phyloP scores from a whole-genome alignment of 2,797 vertebrate genomes.

The Halcyon smyrnensis region DNA sequence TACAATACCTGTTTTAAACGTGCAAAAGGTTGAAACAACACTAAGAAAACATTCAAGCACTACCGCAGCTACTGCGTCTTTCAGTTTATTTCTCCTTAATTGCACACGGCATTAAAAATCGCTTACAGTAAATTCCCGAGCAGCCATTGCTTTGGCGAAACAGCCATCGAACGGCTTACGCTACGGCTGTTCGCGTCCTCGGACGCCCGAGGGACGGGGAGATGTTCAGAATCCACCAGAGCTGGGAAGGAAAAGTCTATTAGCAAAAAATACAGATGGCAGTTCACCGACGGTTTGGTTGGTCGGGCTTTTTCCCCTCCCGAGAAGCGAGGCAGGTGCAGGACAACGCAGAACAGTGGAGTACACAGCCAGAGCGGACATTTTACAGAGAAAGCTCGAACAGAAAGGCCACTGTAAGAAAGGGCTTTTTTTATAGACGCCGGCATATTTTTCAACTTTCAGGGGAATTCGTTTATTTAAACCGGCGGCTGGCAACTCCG shows the following conservation, averaged over 20 bases:
- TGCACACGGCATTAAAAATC: not conserved
- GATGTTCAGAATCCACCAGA: not conserved
- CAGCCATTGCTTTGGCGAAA: slow-evolving; percentile 68
- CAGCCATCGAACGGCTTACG: not conserved
- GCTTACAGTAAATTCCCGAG: slow-evolving; percentile 79
- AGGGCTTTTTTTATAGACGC: not conserved
- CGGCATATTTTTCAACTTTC: not conserved
- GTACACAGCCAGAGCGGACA: not conserved
- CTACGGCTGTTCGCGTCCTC: not conserved
- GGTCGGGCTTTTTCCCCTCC: accelerated
- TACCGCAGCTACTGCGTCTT: not conserved
- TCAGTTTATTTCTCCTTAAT: not conserved
- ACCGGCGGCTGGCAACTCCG: not conserved
- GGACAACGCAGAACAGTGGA: accelerated
- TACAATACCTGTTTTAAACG: slow-evolving; percentile 75
- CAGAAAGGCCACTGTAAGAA: not conserved
- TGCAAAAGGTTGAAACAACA: not conserved
- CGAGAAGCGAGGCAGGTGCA: not conserved
- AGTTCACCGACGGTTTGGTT: no score
- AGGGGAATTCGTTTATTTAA: accelerated
- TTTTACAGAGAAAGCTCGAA: not conserved
- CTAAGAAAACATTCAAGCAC: not conserved
- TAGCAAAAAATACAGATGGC: accelerated
- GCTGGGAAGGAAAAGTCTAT: accelerated
- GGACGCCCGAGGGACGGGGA: not conserved